Evolutionary conservation across 2,888 invertebrate genomes (phyloP), one percentile per base, ranked within the genome.

Genomic region (Conistra vaccinii): DNA sequence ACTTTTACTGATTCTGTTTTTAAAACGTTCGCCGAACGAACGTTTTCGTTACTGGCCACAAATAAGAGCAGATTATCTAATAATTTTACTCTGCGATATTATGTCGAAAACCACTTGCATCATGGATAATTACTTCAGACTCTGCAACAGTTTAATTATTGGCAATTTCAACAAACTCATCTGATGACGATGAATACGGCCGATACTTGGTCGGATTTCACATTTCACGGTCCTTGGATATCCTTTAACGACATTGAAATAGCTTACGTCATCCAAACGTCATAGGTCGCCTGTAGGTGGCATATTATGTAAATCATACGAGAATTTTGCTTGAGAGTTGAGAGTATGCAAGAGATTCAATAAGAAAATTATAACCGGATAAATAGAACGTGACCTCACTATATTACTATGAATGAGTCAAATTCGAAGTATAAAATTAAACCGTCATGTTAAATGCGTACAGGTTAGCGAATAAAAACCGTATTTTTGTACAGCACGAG

Each of bases 181-280:
- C 23, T 48, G 23, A 55, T 32, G 20, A 65, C 17, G 3, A 57
- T 60, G 14, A 45, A 45, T 39, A 55, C 23, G 12, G 35, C 29
- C 23, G 45, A 26, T 45, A 39, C 10, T 39, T 23, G 14, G 29
- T 35, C 29, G 14, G 20, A 42, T 66, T 62, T 53, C n/a, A 62
- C 45, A 42, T 66, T 62, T 53, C n/a, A 62, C 45, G 20, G 65
- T 63, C 73, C 69, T 83, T 79, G 45, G 26, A 68, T 74, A 67
- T 79, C 72, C 76, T 81, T 69, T 60, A 69, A 55, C 57, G 66
- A 73, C 48, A 70, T 58, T 81, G 60, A 60, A 69, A 67, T 7
- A 26, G 12, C 26, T 62, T 71, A 73, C 69, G 76, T 85, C 73
- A 82, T 74, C 32, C 55, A 35, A 53, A 76, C 57, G 48, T 62